Evolutionary conservation across 1,140 invertebrate genomes (phyloP), one percentile per base, ranked within the genome.

Genomic region (Coptotermes formosanus): DNA sequence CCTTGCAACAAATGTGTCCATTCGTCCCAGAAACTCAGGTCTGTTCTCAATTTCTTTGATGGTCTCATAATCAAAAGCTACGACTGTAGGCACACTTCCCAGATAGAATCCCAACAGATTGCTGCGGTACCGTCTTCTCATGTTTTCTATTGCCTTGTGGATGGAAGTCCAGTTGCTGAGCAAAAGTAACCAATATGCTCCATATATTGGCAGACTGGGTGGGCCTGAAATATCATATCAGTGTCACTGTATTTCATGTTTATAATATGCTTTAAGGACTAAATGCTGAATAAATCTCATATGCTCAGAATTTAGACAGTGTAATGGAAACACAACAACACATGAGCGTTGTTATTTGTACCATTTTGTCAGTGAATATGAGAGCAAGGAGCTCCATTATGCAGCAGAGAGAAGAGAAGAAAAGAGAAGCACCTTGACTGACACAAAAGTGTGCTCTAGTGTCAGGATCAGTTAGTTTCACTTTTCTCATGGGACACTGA

Each of bases 81-180:
- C 88, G 4, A 91, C 88, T 2, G 88, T 87, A 9, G 89, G 90
- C 86, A 86, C 87, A 9, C 86, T n/a, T 4, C 92, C 92, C 3
- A 92, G 43, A 83, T 91, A 89, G 6, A 92, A 88, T 0, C 91
- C 91, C 23, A 93, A 87, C 43, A 92, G 88, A 85, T 91, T 91
- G 11, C 92, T 91, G 82, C 92, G 91, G 64, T 92, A 91, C 85
- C 90, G 89, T 0, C 89, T 85, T 6, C 87, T 75, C 55, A 90
- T 90, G 82, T 89, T 88, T 0, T 25, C 21, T 0, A 90, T 14
- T 0, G 88, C 86, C 83, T 88, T 88, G 52, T 89, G 84, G 3
- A 89, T 89, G 85, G 85, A 89, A n/a, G 85, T 55, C 48, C 89
- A 90, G 84, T 91, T 87, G 16, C 86, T 59, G 88, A 88, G 88